Evolutionary conservation across 2,797 vertebrate species (phyloP).

Genomic region (Emys orbicularis): DNA sequence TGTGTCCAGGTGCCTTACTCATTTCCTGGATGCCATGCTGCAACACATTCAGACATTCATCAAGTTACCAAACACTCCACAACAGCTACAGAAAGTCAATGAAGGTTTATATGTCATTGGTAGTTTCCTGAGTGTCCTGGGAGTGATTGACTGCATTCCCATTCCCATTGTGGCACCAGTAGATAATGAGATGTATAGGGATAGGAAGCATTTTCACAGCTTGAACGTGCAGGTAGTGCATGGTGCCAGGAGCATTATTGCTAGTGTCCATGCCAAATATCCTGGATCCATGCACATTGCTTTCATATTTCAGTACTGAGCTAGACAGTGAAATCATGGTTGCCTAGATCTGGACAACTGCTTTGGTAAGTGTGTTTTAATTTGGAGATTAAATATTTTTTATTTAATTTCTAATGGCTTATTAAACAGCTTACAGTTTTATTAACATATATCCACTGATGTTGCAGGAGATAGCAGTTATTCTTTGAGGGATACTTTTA

Average conservation of each 20-base stretch:
- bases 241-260: conserved; percentile 58
- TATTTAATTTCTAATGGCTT: conserved; percentile 67
- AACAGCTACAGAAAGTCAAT: conserved; percentile 68
- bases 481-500: conserved; percentile 47
- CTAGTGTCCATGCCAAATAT: conserved; percentile 52
- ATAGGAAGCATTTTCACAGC: conserved; percentile 60
- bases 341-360: conserved; percentile 57
- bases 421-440: conserved; percentile 58
- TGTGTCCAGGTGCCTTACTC: conserved; percentile 32
- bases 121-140: conserved; percentile 60
- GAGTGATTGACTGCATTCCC: conserved; percentile 66
- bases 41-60: conserved; percentile 55
- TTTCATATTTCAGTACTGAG: conserved; percentile 54
- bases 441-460: conserved; percentile 68
- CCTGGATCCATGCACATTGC: conserved; percentile 54
- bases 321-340: conserved; percentile 47
- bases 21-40: conserved; percentile 56
- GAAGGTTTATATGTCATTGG: conserved; percentile 64
- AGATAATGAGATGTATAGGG: conserved; percentile 77
- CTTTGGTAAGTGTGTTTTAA: conserved; percentile 48
- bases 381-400: conserved; percentile 58
- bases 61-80: conserved; percentile 71
- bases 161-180: conserved; percentile 63
- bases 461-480: conserved; percentile 25
- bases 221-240: conserved; percentile 42